Conservation (phyloP, 2,113 vertebrate genomes). For the Serilophus lunatus region DNA sequence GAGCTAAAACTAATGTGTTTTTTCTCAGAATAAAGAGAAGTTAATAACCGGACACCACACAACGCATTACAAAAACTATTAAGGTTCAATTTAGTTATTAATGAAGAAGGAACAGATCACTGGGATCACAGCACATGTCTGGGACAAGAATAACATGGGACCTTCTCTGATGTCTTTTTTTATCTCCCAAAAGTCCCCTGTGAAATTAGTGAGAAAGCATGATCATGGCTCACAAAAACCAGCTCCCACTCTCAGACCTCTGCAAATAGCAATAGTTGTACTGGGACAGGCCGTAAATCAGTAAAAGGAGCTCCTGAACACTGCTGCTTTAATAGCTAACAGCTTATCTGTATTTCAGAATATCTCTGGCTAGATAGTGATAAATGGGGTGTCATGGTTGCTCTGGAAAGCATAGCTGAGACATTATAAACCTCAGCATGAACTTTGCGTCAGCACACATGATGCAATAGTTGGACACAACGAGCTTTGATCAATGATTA, state of each 20-base stretch:
- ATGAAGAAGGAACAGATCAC: background rate
- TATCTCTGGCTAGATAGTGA: conserved; percentile 67
- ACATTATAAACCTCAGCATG: background rate
- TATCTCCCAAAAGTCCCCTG: background rate
- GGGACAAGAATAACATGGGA: background rate
- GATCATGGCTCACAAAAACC: background rate
- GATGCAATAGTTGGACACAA: conserved; percentile 17
- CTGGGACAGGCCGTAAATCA: background rate
- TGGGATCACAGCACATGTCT: background rate
- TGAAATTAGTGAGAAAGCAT: background rate
- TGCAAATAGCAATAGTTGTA: background rate
- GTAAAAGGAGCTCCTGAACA: background rate
- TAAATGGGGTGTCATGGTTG: conserved; percentile 60
- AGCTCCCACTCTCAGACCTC: background rate
- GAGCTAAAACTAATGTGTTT: background rate
- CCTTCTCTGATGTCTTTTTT: background rate
- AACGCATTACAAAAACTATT: background rate
- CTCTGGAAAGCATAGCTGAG: conserved; percentile 37
- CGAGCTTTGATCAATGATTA: conserved; percentile 73
- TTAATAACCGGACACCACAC: background rate
- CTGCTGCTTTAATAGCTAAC: background rate
- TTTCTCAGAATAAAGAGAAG: conserved; percentile 1
- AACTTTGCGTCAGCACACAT: conserved; percentile 15
- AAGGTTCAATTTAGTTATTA: background rate
- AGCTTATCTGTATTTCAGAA: conserved; percentile 63